These are phyloP conservation scores for Pipra filicauda DNA, from an alignment of 2,113 vertebrate genomes.

Conservation along the genomic window DNA sequence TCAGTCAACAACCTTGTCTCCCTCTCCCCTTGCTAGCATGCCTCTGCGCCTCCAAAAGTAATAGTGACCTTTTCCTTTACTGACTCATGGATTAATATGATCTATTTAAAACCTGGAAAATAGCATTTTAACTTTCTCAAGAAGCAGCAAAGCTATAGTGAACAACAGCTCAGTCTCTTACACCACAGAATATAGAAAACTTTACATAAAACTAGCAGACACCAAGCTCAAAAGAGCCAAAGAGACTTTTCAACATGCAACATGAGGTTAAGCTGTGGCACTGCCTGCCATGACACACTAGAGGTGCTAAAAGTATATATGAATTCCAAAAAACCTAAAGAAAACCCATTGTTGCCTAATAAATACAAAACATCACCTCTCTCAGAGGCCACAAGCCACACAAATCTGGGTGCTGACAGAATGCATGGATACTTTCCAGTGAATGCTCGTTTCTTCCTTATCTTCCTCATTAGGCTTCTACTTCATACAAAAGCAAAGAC, in stretches of 20 bases:
- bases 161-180: neutral
- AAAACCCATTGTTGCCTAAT: neutral
- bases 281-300: neutral
- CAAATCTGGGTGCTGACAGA: neutral
- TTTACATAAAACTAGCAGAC: neutral
- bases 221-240: neutral
- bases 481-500: neutral
- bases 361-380: neutral
- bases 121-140: neutral
- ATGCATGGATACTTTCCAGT: neutral
- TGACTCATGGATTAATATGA: neutral
- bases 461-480: neutral
- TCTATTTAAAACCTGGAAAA: neutral
- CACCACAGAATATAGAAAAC: accelerated
- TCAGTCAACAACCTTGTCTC: neutral
- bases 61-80: neutral
- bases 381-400: neutral
- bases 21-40: neutral
- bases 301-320: neutral
- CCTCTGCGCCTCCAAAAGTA: neutral
- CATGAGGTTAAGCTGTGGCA: neutral
- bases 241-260: neutral
- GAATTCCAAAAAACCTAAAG: accelerated
- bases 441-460: neutral
- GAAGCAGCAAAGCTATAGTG: neutral